These are phyloP conservation scores for human DNA, from an alignment of 2,113 vertebrate species.

Conservation along the genomic window GRCh38 chr2:25767001-25767500, in stretches of 20 bases:
- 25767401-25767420: not conserved
- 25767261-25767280: constrained; percentile 33
- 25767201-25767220: not conserved
- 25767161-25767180: constrained; percentile 19
- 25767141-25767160: not conserved
- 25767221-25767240: constrained; percentile 1
- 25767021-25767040: constrained; percentile 30
- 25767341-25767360: not conserved
- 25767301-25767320: not conserved
- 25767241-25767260: not conserved
- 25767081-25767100: not conserved
- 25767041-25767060: not conserved
- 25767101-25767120: constrained; percentile 21
- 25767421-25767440: not conserved
- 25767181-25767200: not conserved
- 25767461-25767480: not conserved
- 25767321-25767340: constrained; percentile 1
- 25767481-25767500: not conserved
- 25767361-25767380: not conserved
- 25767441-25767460: not conserved
- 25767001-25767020: not conserved
- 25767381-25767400: not conserved
- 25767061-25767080: not conserved
- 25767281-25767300: constrained; percentile 31
- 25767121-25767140: constrained; percentile 26